phyloP scores from a whole-genome alignment of 2,113 vertebrate genomes.

The Antidorcas marsupialis region DNA sequence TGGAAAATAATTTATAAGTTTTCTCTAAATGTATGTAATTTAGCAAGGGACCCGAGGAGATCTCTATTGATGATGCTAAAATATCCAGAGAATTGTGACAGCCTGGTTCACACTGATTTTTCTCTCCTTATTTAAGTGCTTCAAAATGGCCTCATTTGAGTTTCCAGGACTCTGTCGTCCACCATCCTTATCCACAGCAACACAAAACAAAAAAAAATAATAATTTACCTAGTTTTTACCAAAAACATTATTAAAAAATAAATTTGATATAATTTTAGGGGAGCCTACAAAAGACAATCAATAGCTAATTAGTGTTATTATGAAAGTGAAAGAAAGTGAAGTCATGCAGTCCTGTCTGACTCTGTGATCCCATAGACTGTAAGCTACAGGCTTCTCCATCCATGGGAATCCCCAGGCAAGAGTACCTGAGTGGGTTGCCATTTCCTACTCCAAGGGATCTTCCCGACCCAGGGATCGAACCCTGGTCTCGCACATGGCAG shows the following conservation, averaged over 20 bases:
- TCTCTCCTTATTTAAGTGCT: neutral
- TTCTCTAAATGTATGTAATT: neutral
- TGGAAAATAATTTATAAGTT: neutral
- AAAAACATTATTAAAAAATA: neutral
- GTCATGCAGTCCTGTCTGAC: accelerated
- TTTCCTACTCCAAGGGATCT: neutral
- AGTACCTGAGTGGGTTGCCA: neutral
- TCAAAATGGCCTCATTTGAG: neutral
- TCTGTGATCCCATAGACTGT: neutral
- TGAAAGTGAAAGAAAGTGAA: neutral
- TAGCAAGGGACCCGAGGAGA: neutral
- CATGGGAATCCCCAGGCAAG: neutral
- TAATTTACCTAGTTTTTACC: neutral
- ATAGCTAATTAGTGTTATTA: neutral
- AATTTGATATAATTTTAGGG: neutral
- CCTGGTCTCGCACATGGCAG: accelerated
- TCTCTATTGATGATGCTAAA: neutral
- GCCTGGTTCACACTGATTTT: neutral
- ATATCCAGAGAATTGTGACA: neutral
- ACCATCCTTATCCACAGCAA: neutral
- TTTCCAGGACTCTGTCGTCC: neutral
- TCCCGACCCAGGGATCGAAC: accelerated
- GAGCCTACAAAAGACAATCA: neutral
- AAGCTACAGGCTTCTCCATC: neutral
- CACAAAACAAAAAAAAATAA: neutral